Evolutionary conservation across 1,140 invertebrate genomes (phyloP).

Genomic region (Trinorchestia longiramus): DNA sequence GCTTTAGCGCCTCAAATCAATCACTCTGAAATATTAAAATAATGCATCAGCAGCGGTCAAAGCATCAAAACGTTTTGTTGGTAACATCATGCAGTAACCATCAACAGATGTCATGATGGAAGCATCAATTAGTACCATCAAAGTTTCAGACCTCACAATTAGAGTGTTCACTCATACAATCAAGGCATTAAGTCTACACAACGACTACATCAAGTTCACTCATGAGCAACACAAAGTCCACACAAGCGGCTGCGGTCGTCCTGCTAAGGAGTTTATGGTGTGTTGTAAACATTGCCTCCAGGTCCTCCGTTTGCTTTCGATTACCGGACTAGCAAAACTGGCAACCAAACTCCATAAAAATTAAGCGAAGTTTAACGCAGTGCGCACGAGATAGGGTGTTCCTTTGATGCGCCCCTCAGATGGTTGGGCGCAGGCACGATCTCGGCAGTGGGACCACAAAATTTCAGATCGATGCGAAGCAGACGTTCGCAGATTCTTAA

Average conservation of each 20-base stretch:
- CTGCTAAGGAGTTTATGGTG: not conserved
- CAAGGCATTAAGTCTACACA: not conserved
- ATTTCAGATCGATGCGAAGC: not conserved
- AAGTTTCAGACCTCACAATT: too few species aligned
- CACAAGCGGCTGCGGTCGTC: not conserved
- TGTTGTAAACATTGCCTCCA: not conserved
- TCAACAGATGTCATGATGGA: too few species aligned
- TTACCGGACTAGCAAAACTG: slow-evolving; percentile 19
- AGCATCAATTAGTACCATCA: too few species aligned
- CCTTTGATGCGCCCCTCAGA: not conserved
- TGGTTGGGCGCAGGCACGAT: not conserved
- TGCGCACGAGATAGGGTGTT: not conserved
- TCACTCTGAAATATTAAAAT: too few species aligned
- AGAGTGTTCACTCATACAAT: too few species aligned
- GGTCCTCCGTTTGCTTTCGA: slow-evolving; percentile 19
- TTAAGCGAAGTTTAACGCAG: slow-evolving; percentile 22
- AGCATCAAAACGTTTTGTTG: too few species aligned
- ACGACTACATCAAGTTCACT: not conserved
- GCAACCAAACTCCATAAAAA: slow-evolving; percentile 21
- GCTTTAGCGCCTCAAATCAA: too few species aligned
- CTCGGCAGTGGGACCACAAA: not conserved
- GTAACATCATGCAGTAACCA: too few species aligned
- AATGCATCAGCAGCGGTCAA: too few species aligned
- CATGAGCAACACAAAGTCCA: not conserved
- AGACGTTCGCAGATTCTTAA: not conserved